Percentiles rank a stretch among this genome's conserved stretches.
These are phyloP conservation scores for Gasterosteus nipponicus DNA, from an alignment of 2,113 vertebrate species.

Conservation along the genomic window DNA sequence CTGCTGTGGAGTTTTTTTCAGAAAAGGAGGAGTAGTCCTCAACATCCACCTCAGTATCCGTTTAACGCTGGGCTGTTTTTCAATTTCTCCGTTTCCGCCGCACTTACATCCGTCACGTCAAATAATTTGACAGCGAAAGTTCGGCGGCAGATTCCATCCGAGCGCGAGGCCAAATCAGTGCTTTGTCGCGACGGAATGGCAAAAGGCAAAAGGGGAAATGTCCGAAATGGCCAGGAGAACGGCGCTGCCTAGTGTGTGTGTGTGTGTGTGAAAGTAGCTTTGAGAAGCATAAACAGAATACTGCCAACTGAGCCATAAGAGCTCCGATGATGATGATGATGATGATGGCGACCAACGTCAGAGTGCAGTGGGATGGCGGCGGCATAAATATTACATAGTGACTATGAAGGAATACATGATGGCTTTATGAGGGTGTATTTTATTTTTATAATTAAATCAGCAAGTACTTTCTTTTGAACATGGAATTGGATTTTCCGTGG, in stretches of 20 bases:
- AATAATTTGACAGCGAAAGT: conserved; percentile 53
- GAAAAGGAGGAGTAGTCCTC: conserved; percentile 6
- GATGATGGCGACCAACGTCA: not conserved
- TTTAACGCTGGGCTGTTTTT: conserved; percentile 47
- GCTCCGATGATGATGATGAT: not conserved
- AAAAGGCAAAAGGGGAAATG: conserved; percentile 15
- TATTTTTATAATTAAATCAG: conserved; percentile 37
- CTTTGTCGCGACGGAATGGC: conserved; percentile 36
- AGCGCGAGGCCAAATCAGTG: conserved; percentile 61
- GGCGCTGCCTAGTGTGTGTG: conserved; percentile 11
- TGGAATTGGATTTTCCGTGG: conserved; percentile 27
- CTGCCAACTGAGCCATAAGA: conserved; percentile 9
- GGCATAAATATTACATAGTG: conserved; percentile 6
- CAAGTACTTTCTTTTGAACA: conserved; percentile 12
- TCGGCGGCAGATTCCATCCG: conserved; percentile 53
- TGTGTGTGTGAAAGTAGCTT: conserved; percentile 13
- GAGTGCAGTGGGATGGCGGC: not conserved
- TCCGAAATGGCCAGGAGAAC: conserved; percentile 7
- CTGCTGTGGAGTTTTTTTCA: conserved; percentile 19
- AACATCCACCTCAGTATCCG: conserved; percentile 34
- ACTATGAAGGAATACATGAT: not conserved
- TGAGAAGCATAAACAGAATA: conserved; percentile 18
- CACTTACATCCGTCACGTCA: conserved; percentile 59
- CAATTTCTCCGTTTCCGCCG: conserved; percentile 49
- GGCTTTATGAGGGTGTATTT: not conserved